Percentiles rank a stretch among this genome's conserved stretches.
Evolutionary conservation across 2,888 invertebrate genomes (phyloP).

Genomic region (Maniola hyperantus): DNA sequence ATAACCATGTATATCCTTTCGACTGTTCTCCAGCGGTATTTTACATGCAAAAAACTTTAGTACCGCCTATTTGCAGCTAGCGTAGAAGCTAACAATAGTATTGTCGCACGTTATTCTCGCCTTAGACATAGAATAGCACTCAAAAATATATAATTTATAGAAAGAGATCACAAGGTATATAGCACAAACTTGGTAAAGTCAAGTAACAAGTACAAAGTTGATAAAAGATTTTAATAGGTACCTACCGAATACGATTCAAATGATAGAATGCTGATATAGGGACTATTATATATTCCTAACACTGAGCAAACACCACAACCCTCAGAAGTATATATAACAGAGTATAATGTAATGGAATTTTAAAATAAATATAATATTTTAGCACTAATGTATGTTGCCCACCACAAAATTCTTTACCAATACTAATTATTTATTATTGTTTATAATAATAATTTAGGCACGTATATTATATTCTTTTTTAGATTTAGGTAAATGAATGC

Average conservation of each 20-base stretch:
- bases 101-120: conserved; percentile 61
- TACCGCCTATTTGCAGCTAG: neutral
- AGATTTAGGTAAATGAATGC: neutral
- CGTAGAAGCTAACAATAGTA: conserved; percentile 54
- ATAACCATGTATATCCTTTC: too few species aligned
- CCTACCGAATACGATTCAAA: conserved; percentile 1
- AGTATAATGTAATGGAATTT: neutral
- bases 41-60: too few species aligned
- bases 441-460: conserved; percentile 7
- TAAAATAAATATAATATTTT: neutral
- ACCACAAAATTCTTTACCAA: conserved; percentile 13
- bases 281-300: conserved; percentile 46
- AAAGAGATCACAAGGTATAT: conserved; percentile 61
- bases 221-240: conserved; percentile 14
- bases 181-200: conserved; percentile 46
- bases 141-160: conserved; percentile 50
- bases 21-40: too few species aligned
- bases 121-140: conserved; percentile 57
- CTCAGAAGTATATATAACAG: conserved; percentile 44
- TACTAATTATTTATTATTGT: conserved; percentile 5
- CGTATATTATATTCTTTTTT: conserved; percentile 2
- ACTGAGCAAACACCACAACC: conserved; percentile 70
- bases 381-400: conserved; percentile 25
- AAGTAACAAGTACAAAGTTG: conserved; percentile 48
- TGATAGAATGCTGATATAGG: conserved; percentile 18